Base-by-base conservation (phyloP, 2,113 vertebrate genomes). In the Siniperca chuatsi region DNA sequence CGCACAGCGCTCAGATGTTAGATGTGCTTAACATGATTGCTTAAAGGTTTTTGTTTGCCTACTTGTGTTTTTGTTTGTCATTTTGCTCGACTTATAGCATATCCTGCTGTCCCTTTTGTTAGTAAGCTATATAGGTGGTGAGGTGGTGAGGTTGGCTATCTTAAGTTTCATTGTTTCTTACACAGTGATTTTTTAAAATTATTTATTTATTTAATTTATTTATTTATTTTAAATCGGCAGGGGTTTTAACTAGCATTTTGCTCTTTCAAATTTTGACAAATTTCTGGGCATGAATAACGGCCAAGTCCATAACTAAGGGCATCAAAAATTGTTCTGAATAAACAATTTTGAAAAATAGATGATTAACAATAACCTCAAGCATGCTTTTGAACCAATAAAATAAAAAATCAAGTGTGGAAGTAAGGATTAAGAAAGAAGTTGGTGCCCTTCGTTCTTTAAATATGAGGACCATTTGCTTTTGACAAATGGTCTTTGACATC, bases 11-110 rank as follows among this genome's bases (percentile, higher is more conserved):
- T 96, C 96, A 97, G 97, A 97, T 97, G 97, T 98, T 97, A 94
- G 93, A 95, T 94, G 94, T 96, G 97, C 97, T 97, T 96, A 98
- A 98, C 98, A 98, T 97, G 97, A 98, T 97, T 97, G 97, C 97
- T 98, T 98, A 97, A 97, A 97, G 97, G 96, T 97, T 96, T 97
- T 96, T 96, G 96, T 96, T 96, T 95, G 95, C 94, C 92, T 83
- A 90, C 89, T 95, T 94, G 92, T 91, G 93, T 93, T 93, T 93
- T 92, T 92, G 89, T 94, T 94, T 94, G 90, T 93, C 92, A 91
- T 93, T 90, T 92, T 93, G 40, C 69, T 91, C 76, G 50, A 89
- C 84, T 93, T 92, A 84, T 70, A 75, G 52, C 87, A 89, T 71
- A 88, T 89, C 79, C 79, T 79, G 66, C 75, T 92, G 87, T 92